Evolutionary conservation across 2,888 invertebrate species (phyloP), one percentile per base, ranked within the genome.

Genomic region (Drosophila barbarae): DNA sequence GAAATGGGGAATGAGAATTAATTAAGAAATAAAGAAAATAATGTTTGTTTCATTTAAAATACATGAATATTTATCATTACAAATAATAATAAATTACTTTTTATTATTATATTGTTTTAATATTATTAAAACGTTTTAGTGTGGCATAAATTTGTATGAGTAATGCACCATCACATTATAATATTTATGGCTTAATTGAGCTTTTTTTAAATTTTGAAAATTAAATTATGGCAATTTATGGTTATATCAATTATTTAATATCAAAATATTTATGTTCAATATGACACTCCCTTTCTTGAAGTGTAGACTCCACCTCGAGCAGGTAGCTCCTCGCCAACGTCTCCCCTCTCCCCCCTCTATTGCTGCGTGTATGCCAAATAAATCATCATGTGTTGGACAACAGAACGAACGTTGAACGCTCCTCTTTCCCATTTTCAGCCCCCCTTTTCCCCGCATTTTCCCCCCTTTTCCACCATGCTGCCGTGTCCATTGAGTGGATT

Each of bases 381-480:
- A 79, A 79, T 79, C 79, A 79, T 79, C 82, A 79, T 77, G 78
- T 77, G 81, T 77, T 70, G 73, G 69, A 65, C 73, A 80, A 71
- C 69, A 73, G 64, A 75, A 74, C 65, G 74, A 71, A 71, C 72
- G 65, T 61, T 59, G 72, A 69, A 72, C 59, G 61, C 64, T 76
- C 71, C 74, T 73, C 71, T 60, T 61, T 67, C 71, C 70, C 56
- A 63, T 21, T 28, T 34, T 32, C 35, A 6, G 15, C 15, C 39
- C 30, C 44, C 28, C 9, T 15, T 12, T 2, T 7, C 26, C 59
- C 28, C 23, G 23, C 21, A 18, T 18, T 30, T 18, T 3, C 3
- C 4, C 23, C 41, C 28, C n/a, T 3, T 13, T 9, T 32, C 2
- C 34, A 15, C 15, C 18, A 5, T 0, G 18, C 49, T 38, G 7